Evolutionary conservation across 2,888 invertebrate genomes (phyloP).

Genomic region (Caenorhabditis wallacei): DNA sequence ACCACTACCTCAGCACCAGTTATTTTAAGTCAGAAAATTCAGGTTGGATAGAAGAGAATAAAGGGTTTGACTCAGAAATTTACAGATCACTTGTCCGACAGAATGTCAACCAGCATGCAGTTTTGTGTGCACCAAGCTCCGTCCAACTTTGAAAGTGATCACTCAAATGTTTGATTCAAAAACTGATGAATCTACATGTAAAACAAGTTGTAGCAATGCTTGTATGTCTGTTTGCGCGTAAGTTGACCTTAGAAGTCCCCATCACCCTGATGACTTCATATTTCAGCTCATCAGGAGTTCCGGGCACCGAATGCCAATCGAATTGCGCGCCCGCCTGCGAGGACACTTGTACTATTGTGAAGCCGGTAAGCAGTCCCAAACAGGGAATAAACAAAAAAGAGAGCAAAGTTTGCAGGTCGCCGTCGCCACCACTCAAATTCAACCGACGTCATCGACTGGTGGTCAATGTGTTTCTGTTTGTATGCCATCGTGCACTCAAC

Average conservation of each 20-base stretch:
- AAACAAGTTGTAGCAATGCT: constrained; percentile 46
- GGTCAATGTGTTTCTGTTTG: constrained; percentile 64
- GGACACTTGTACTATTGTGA: constrained; percentile 70
- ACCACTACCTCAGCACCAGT: constrained; percentile 29
- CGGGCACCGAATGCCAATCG: constrained; percentile 64
- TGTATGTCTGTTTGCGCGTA: constrained; percentile 59
- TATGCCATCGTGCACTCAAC: constrained; percentile 66
- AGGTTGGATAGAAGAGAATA: background rate
- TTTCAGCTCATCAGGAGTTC: constrained; percentile 66
- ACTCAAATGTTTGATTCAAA: constrained; percentile 64
- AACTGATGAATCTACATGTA: constrained; percentile 52
- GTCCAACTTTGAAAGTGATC: constrained; percentile 61
- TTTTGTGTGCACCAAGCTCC: constrained; percentile 62
- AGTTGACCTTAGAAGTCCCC: constrained; percentile 5
- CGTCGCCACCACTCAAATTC: constrained; percentile 43
- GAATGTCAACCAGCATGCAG: constrained; percentile 63
- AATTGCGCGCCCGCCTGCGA: constrained; percentile 70
- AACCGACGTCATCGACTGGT: constrained; percentile 38
- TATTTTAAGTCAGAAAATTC: constrained; percentile 46
- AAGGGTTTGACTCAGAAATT: background rate
- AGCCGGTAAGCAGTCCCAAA: constrained; percentile 37
- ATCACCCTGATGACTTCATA: background rate
- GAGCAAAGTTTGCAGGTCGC: constrained; percentile 35
- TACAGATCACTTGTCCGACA: constrained; percentile 48
- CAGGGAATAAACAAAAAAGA: background rate